phyloP scores from a whole-genome alignment of 2,888 invertebrate genomes.

The Amblyjoppa proteus region DNA sequence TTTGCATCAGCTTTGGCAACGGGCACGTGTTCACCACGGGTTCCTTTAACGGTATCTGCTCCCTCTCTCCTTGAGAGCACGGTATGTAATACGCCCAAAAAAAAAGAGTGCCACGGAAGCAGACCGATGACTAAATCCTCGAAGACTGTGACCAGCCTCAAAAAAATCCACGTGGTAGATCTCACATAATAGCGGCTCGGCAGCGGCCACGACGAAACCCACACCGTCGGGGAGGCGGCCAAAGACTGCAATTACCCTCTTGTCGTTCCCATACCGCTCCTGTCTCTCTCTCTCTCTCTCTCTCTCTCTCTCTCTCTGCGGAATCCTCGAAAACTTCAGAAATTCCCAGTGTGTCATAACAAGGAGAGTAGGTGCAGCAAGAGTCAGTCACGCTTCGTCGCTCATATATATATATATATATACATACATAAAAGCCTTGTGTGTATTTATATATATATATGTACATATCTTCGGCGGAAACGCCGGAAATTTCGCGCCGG shows the following conservation, averaged over 20 bases:
- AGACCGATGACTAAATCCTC: conserved; percentile 51
- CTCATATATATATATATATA: background rate
- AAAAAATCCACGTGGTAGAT: background rate
- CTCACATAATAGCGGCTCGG: background rate
- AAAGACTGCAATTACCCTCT: conserved; percentile 14
- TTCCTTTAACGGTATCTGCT: conserved; percentile 41
- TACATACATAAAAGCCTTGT: no score
- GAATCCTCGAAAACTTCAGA: conserved; percentile 37
- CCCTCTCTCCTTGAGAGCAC: background rate
- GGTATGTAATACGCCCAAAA: conserved; percentile 2
- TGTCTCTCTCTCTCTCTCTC: background rate
- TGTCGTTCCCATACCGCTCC: background rate
- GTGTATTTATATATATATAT: no score
- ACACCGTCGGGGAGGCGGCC: conserved; percentile 6
- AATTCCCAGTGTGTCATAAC: conserved; percentile 44
- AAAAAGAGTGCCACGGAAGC: conserved; percentile 34
- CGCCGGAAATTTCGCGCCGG: background rate
- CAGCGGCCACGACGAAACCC: background rate
- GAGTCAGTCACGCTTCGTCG: conserved; percentile 19
- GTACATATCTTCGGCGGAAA: background rate
- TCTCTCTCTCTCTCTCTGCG: background rate
- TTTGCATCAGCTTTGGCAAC: conserved; percentile 24
- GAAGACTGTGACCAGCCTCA: background rate
- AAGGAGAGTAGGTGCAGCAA: conserved; percentile 30
- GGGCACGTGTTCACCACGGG: conserved; percentile 33